Conservation (phyloP, 2,113 vertebrate species). For the Donacobius atricapilla region DNA sequence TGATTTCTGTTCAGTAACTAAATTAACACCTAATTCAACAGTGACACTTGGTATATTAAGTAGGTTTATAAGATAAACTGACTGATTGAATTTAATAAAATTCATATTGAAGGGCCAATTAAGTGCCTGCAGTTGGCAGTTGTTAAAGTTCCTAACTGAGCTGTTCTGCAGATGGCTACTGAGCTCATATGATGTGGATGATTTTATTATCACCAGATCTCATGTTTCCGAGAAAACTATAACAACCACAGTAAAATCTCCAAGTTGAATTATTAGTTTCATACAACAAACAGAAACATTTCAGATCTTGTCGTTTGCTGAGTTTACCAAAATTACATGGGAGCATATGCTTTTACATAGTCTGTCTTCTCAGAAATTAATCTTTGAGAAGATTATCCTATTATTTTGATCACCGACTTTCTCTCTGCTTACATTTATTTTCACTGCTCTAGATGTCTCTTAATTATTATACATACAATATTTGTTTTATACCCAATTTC, state of each 20-base stretch:
- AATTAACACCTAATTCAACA: not conserved
- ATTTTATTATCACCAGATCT: not conserved
- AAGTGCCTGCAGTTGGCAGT: not conserved
- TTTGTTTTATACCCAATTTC: not conserved
- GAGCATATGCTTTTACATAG: not conserved
- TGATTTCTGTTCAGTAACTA: not conserved
- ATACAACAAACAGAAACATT: not conserved
- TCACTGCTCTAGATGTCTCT: not conserved
- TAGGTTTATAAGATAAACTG: not conserved
- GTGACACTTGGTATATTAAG: not conserved
- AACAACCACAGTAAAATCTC: not conserved
- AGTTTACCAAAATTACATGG: not conserved
- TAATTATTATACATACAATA: not conserved
- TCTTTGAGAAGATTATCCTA: not conserved
- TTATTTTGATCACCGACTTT: not conserved
- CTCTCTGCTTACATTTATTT: not conserved
- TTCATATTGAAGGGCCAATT: not conserved
- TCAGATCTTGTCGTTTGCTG: not conserved
- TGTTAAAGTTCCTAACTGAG: not conserved
- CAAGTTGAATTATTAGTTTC: not conserved
- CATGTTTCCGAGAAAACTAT: not conserved
- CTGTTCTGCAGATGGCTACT: not conserved
- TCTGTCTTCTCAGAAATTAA: not conserved
- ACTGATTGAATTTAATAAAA: not conserved
- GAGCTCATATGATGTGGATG: not conserved